A percentile compares a stretch with the other conserved stretches of the same genome.
These are phyloP conservation scores for Zaprionus inermis DNA, from an alignment of 1,140 invertebrate genomes.

Conservation along the genomic window DNA sequence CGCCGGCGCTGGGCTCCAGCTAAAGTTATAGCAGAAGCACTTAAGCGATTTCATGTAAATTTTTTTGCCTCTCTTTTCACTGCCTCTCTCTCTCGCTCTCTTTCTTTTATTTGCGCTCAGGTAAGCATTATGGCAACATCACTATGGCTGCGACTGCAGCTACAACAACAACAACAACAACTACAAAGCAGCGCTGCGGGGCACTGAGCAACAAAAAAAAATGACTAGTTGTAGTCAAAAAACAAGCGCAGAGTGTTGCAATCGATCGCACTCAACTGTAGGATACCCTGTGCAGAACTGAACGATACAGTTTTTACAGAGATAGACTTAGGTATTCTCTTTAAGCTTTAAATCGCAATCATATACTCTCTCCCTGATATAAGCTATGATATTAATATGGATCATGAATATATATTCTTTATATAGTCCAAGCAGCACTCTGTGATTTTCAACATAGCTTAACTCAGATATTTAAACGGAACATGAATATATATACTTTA, in stretches of 20 bases:
- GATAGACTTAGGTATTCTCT: not conserved
- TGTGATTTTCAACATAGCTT: too few relatives aligned
- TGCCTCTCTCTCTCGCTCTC: slow-evolving; percentile 10
- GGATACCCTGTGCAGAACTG: not conserved
- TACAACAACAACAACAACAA: slow-evolving; percentile 11
- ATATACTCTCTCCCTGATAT: too few relatives aligned
- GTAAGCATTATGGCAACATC: slow-evolving; percentile 79
- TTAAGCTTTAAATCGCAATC: too few relatives aligned
- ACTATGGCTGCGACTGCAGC: slow-evolving; percentile 52
- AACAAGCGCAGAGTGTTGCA: not conserved
- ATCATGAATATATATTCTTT: not conserved
- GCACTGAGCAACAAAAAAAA: slow-evolving; percentile 39
- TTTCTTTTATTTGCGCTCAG: slow-evolving; percentile 64
- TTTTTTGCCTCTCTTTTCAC: slow-evolving; percentile 39
- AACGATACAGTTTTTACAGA: too few relatives aligned
- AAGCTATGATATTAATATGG: not conserved
- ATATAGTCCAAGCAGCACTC: too few relatives aligned
- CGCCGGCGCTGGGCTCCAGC: slow-evolving; percentile 15
- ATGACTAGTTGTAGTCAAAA: slow-evolving; percentile 38
- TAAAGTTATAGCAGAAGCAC: slow-evolving; percentile 73
- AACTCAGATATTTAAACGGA: not conserved
- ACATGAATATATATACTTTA: not conserved
- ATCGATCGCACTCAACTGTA: not conserved
- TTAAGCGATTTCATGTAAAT: slow-evolving; percentile 79
- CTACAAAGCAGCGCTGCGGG: slow-evolving; percentile 45